Base-by-base conservation (phyloP, 1,140 invertebrate genomes). In the Neuroterus valhalla region DNA sequence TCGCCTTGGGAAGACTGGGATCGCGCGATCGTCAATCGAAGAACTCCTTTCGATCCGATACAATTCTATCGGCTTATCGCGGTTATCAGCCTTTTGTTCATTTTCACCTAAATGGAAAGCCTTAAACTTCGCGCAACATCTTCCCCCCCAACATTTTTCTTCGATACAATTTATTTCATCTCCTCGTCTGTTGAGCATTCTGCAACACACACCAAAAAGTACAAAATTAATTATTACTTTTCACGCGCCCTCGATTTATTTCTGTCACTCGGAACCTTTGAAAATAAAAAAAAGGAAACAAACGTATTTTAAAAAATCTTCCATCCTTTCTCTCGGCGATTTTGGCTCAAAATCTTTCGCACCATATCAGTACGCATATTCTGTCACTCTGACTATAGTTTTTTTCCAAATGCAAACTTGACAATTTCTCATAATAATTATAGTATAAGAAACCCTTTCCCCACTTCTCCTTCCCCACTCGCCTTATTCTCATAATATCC, bases 171-270 rank as follows among this genome's bases (percentile, higher is more conserved):
- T 76, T 74, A 72, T 66, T 66, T 70, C 75, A 23, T 55, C 50
- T 23, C 62, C 77, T 75, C 55, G 38, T 78, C 74, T 81, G 79
- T 86, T 87, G 88, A 89, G 85, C 86, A 86, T 85, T 86, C 85
- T 80, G 80, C 81, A 80, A 86, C 81, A 78, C 82, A 82, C 84
- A 84, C 83, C 82, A 84, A 85, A 83, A 88, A 85, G 87, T 89
- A 87, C 79, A 90, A 90, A 89, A 89, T 88, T 87, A 88, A 89
- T 89, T 84, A 84, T 55, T 46, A 43, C 78, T 87, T 82, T 88
- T 88, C 86, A 89, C 82, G 84, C 84, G 84, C 80, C 82, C 81
- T 81, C 83, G 31, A 38, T 38, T 82, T 74, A 81, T 79, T 80
- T 83, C 76, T 82, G 74, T 81, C 78, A 71, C 76, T 77, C 78